Percentiles rank a stretch among this genome's conserved stretches.
These are phyloP conservation scores for Ceryle rudis DNA, from an alignment of 2,797 vertebrate genomes.

Conservation along the genomic window DNA sequence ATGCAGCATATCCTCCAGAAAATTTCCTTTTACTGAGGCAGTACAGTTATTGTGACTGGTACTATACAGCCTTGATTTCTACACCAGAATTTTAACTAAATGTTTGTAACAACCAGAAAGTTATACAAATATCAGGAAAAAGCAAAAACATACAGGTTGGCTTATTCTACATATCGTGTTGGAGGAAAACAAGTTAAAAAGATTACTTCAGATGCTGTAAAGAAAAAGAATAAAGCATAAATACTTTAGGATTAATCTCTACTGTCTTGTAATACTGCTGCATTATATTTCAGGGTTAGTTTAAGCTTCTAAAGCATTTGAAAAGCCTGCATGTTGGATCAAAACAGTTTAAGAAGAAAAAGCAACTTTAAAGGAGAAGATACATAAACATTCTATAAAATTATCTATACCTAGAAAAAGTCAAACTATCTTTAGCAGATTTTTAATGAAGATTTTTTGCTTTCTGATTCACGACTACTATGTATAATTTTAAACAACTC, in stretches of 20 bases:
- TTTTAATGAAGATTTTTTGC: background rate
- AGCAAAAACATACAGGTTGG: background rate
- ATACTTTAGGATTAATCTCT: background rate
- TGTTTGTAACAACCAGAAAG: background rate
- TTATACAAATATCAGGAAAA: background rate
- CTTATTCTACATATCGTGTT: background rate
- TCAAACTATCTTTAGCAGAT: background rate
- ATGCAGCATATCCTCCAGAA: background rate
- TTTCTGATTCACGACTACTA: background rate
- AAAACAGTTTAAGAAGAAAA: background rate
- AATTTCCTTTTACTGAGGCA: background rate
- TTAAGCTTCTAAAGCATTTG: background rate
- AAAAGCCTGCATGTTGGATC: background rate
- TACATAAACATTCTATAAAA: background rate
- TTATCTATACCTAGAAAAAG: too few relatives aligned
- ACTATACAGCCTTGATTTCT: background rate
- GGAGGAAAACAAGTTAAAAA: background rate
- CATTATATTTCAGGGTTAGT: constrained; percentile 4
- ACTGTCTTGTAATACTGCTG: background rate
- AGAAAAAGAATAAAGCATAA: background rate
- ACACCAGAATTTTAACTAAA: background rate
- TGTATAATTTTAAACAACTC: background rate
- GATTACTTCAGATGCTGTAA: background rate
- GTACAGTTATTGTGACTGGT: background rate
- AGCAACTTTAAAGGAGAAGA: background rate